These are phyloP conservation scores for Leistus spinibarbis DNA, from an alignment of 2,888 invertebrate species.

Conservation along the genomic window DNA sequence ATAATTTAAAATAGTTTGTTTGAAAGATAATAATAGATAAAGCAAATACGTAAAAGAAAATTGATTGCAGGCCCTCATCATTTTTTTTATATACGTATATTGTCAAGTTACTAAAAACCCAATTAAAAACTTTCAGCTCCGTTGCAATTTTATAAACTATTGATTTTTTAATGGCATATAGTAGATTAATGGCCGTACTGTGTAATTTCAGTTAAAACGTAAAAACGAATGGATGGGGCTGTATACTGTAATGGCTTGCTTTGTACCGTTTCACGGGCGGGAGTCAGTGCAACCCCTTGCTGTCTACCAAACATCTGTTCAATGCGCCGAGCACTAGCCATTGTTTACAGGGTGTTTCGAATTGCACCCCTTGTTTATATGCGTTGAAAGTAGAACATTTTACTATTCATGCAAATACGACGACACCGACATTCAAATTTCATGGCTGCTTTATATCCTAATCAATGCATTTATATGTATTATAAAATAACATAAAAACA, in stretches of 20 bases:
- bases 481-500: too few species aligned
- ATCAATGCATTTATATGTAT: not conserved
- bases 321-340: not conserved
- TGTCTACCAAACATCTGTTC: not conserved
- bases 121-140: not conserved
- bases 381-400: not conserved
- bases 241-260: not conserved
- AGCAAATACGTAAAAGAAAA: too few species aligned
- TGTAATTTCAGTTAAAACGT: not conserved
- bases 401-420: not conserved
- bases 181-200: not conserved
- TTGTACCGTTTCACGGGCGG: not conserved
- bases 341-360: not conserved
- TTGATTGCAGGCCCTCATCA: too few species aligned
- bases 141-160: not conserved
- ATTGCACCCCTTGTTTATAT: not conserved
- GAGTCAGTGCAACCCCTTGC: not conserved
- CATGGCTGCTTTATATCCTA: not conserved
- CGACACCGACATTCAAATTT: not conserved
- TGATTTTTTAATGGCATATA: not conserved
- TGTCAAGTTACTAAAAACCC: too few species aligned
- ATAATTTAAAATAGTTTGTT: too few species aligned
- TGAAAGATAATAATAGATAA: too few species aligned
- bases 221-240: not conserved
- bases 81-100: too few species aligned